Base-by-base conservation (phyloP, 1,140 invertebrate species). In the Mylabris phalerata region DNA sequence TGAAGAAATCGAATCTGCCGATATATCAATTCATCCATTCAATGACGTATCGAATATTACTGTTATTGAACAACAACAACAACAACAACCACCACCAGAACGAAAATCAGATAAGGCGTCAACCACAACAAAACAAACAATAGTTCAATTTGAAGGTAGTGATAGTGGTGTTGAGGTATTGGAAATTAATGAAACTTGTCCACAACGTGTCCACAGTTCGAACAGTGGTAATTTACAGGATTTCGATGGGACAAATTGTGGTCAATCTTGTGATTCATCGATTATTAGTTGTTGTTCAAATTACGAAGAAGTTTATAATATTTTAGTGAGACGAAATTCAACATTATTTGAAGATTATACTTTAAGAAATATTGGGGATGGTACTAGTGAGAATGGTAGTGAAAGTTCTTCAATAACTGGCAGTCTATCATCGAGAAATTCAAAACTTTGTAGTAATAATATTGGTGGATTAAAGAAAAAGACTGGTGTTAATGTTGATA, bases 151-250 rank as follows among this genome's bases (percentile, higher is more conserved):
- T 57, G 84, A 88, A 55, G 88, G 87, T 27, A 89, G 86, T 66
- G 88, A 90, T 67, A 89, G 87, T 64, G 87, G 87, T 1, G 84
- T 90, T 2, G 88, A 89, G 66, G 79, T 83, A 7, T 82, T 84
- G 38, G 84, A 78, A 47, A 71, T 69, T 2, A 77, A 77, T 55
- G 72, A 75, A 9, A 66, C 68, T 7, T 73, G 72, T 68, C 73
- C 75, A 44, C 73, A 78, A 43, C 71, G 80, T 48, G 75, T 76
- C 25, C 67, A 79, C 24, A 82, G 80, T 64, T 77, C 75, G 39
- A 81, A 78, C 60, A 82, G 84, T 62, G 80, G 83, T 77, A 58
- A 83, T 82, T 63, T 81, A 79, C 43, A 83, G 81, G 63, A 88
- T 81, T 71, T 67, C 45, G 64, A 67, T 24, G 63, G 69, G 79